phyloP scores from a whole-genome alignment of 2,797 vertebrate species.

The Chrysocyon brachyurus region DNA sequence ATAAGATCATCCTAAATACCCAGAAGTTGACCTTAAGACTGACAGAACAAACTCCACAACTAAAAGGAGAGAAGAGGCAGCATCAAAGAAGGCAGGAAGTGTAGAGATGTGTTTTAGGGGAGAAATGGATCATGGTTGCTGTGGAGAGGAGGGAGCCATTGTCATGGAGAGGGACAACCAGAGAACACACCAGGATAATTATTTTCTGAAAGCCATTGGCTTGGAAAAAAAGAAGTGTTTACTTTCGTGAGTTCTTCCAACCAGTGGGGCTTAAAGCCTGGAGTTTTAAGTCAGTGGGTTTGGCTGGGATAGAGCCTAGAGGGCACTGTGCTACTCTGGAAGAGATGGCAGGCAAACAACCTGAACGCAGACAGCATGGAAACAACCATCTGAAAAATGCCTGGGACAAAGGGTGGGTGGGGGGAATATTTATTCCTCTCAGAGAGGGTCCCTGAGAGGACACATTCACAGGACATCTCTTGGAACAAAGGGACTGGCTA shows the following conservation, averaged over 20 bases:
- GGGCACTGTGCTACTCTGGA: neutral
- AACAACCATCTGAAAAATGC: neutral
- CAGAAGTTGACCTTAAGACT: neutral
- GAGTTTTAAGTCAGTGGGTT: neutral
- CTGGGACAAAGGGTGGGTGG: neutral
- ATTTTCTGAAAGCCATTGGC: neutral
- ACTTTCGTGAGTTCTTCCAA: neutral
- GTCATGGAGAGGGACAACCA: neutral
- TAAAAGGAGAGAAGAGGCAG: neutral
- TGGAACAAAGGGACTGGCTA: neutral
- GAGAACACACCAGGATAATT: neutral
- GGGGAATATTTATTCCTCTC: neutral
- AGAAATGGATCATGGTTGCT: neutral
- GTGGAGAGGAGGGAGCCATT: neutral
- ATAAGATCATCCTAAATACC: neutral
- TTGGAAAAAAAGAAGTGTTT: neutral
- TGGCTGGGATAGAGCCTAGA: neutral
- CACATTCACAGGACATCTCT: neutral
- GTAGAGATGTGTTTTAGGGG: neutral
- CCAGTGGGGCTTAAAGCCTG: neutral
- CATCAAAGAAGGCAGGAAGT: neutral
- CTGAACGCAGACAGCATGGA: neutral
- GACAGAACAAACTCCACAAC: neutral
- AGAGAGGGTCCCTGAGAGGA: neutral
- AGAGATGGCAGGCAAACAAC: neutral